These are phyloP conservation scores for Malurus alboscapulatus DNA, from an alignment of 2,113 vertebrate species.

Conservation along the genomic window DNA sequence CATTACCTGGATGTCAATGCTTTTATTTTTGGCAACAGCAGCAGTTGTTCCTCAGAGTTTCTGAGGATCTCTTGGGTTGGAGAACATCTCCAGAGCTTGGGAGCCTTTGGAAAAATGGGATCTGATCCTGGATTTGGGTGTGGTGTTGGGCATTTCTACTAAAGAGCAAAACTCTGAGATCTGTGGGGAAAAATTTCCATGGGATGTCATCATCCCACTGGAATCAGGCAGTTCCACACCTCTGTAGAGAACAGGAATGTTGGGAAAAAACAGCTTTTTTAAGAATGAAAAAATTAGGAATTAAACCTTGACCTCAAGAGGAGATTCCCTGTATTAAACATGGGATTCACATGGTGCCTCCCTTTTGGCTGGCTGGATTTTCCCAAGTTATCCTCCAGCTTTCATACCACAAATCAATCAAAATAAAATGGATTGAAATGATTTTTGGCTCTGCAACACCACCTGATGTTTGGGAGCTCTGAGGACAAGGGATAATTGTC, in stretches of 20 bases:
- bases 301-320: not conserved
- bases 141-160: not conserved
- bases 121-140: not conserved
- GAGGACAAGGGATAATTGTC: not conserved
- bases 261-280: not conserved
- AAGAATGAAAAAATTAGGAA: not conserved
- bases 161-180: not conserved
- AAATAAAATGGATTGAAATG: not conserved
- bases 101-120: not conserved
- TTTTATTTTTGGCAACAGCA: not conserved
- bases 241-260: not conserved
- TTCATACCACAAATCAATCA: not conserved
- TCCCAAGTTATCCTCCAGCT: not conserved
- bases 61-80: not conserved
- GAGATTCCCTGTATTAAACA: not conserved
- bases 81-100: not conserved
- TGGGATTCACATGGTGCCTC: accelerated
- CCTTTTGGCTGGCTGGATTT: not conserved
- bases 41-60: not conserved
- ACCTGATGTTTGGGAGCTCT: not conserved
- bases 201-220: not conserved
- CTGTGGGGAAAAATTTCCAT: not conserved
- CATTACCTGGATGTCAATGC: not conserved
- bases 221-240: not conserved
- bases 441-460: not conserved